Percentiles rank a stretch among this genome's conserved stretches.
Conservation (phyloP, 2,797 vertebrate genomes). For the Sebastes steindachneri region DNA sequence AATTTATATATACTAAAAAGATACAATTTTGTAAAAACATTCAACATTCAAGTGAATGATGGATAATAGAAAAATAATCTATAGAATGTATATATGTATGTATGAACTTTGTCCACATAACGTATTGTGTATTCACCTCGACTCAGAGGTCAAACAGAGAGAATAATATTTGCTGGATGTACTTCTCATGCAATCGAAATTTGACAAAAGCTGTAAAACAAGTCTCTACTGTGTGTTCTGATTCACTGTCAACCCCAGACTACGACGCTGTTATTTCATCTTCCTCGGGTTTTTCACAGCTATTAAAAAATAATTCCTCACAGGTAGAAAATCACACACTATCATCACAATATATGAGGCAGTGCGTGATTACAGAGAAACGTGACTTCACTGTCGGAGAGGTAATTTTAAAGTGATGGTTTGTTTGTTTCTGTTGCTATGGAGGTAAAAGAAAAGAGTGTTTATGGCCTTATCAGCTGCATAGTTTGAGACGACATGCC, state of each 20-base stretch:
- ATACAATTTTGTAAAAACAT: background rate
- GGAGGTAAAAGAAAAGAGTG: conserved; percentile 33
- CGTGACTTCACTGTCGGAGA: conserved; percentile 11
- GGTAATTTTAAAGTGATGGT: conserved; percentile 12
- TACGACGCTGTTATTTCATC: conserved; percentile 13
- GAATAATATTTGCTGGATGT: background rate
- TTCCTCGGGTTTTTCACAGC: background rate
- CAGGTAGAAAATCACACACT: conserved; percentile 36
- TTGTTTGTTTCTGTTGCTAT: conserved; percentile 67
- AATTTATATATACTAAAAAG: background rate
- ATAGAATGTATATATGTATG: background rate
- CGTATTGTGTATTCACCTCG: background rate
- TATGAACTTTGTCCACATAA: background rate
- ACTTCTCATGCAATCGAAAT: background rate
- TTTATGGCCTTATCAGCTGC: conserved; percentile 49
- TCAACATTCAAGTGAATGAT: background rate
- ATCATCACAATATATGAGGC: background rate
- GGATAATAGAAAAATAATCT: background rate
- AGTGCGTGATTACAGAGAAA: conserved; percentile 57
- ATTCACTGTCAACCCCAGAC: background rate
- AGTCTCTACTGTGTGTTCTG: conserved; percentile 9
- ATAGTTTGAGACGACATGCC: conserved; percentile 11
- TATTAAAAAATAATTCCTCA: conserved; percentile 26
- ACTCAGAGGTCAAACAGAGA: background rate
- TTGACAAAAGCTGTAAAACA: conserved; percentile 28